Base-by-base conservation (phyloP, 2,888 invertebrate genomes). In the Dione vanillae region DNA sequence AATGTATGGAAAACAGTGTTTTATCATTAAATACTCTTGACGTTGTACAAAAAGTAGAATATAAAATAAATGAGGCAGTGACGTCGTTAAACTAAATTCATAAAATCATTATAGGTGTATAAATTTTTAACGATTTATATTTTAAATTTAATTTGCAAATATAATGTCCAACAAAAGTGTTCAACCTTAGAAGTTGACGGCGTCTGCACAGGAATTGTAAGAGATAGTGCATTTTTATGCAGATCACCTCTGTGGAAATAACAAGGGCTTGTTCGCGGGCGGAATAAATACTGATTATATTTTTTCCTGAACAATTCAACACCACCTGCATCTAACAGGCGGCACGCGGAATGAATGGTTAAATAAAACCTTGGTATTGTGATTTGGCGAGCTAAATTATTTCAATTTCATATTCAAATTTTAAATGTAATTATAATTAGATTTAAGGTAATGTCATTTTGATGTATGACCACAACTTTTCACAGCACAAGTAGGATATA, bases 271-370 rank as follows among this genome's bases (percentile, higher is more conserved):
- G 51, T 59, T 61, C 19, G 59, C 43, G 69, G 62, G 62, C 69
- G 65, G 56, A 70, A 76, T 77, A 77, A 75, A 76, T 71, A 65
- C 64, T 64, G 68, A 59, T 70, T 70, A 73, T 77, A 80, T 78
- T 77, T 77, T 19, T 67, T 40, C 3, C 75, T 76, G 78, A 79
- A 78, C 76, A 78, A 76, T 78, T 76, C 76, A 64, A 75, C 80
- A 78, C 79, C 91, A 89, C 85, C 89, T 90, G 90, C 84, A 83
- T 75, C 83, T 83, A 89, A 90, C 87, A 86, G 87, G 82, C 81
- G 61, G 73, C 75, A 86, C 88, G 86, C 84, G 87, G 77, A 76
- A 77, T 74, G 86, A 86, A 88, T 86, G n/a, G 47, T 49, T 62
- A 49, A 62, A 62, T 49, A 37, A 9, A 19, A 16, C 47, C 16